Evolutionary conservation across 1,140 invertebrate genomes (phyloP).

Genomic region (Subanguina moxae): DNA sequence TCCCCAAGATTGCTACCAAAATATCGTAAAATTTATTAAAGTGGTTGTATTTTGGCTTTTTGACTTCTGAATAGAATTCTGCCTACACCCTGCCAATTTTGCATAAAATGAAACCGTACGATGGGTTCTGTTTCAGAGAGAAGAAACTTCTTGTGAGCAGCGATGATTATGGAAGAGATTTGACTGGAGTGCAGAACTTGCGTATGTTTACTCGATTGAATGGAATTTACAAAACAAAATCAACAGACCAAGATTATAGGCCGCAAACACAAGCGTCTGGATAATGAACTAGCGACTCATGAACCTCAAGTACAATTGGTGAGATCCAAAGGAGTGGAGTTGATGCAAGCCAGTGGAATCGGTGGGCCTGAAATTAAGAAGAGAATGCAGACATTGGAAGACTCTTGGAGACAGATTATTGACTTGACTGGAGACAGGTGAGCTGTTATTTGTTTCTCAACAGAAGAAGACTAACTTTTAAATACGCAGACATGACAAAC

Average conservation of each 20-base stretch:
- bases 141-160: conserved; percentile 94
- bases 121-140: conserved; percentile 71
- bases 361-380: conserved; percentile 89
- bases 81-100: no score
- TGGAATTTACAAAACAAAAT: no score
- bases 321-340: conserved; percentile 87
- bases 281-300: conserved; percentile 88
- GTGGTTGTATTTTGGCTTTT: no score
- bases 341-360: conserved; percentile 90
- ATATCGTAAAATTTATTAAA: no score
- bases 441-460: neutral
- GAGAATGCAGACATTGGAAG: conserved; percentile 61
- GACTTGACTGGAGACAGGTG: conserved; percentile 59
- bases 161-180: conserved; percentile 93
- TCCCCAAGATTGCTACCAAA: no score
- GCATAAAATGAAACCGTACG: no score
- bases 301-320: conserved; percentile 94
- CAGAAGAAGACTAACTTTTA: conserved; percentile 1
- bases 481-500: conserved; percentile 50
- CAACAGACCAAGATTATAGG: no score
- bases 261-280: conserved; percentile 94
- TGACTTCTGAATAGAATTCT: no score
- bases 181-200: conserved; percentile 68
- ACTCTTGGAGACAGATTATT: conserved; percentile 61
- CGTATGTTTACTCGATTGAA: no score